These are phyloP conservation scores for Lutjanus erythropterus DNA, from an alignment of 2,113 vertebrate species.

Conservation along the genomic window DNA sequence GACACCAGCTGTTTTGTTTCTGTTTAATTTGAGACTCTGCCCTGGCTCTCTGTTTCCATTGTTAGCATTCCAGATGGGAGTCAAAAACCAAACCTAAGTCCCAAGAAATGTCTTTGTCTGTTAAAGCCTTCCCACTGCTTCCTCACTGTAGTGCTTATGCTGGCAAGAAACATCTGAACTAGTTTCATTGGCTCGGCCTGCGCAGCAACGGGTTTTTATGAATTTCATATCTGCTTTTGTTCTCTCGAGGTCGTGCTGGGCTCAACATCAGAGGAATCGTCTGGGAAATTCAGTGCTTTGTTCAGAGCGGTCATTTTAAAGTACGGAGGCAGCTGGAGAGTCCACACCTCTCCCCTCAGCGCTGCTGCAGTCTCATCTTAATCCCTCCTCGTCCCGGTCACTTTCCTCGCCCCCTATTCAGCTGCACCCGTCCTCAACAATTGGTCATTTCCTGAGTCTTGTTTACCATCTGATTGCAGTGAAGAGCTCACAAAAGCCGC, in stretches of 20 bases:
- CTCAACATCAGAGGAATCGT: conserved; percentile 4
- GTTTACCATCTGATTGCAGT: conserved; percentile 20
- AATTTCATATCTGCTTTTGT: conserved; percentile 23
- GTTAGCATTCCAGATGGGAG: background rate
- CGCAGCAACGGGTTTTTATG: background rate
- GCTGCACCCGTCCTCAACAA: background rate
- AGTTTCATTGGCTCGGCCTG: background rate
- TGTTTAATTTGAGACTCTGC: background rate
- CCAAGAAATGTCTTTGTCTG: too few species aligned
- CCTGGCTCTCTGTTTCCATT: background rate
- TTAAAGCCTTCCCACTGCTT: too few species aligned
- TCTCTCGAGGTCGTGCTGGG: conserved; percentile 20
- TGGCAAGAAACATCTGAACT: conserved; percentile 11
- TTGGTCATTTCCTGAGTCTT: conserved; percentile 21
- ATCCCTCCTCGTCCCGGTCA: background rate
- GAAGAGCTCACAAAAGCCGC: background rate
- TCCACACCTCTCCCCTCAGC: background rate
- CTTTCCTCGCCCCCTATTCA: conserved; percentile 6
- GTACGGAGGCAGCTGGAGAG: background rate
- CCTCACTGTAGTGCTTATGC: background rate
- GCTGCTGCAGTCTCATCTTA: background rate
- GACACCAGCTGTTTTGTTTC: background rate
- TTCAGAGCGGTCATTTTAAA: background rate
- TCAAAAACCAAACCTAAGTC: too few species aligned
- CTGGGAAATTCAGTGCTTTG: background rate